phyloP scores from a whole-genome alignment of 64 coral and sea anemone species.

The Platygyra sinensis region DNA sequence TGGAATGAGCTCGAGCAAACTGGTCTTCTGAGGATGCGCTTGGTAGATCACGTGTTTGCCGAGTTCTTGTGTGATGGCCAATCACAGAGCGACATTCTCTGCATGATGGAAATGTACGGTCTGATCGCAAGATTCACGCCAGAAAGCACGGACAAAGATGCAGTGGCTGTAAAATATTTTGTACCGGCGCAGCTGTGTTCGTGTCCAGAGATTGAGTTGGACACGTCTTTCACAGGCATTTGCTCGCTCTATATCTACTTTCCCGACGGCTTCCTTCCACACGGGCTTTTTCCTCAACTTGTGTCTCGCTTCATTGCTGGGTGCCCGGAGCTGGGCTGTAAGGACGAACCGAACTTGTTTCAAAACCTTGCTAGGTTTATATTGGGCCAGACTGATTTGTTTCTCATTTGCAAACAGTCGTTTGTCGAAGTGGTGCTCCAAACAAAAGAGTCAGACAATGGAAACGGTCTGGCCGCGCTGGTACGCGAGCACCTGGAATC shows the following conservation, averaged over 20 bases:
- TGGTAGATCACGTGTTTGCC: constrained; percentile 59
- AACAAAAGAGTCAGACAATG: background rate
- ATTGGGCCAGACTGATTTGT: constrained; percentile 27
- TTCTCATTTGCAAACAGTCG: constrained; percentile 43
- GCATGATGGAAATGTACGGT: constrained; percentile 70
- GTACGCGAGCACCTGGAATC: constrained; percentile 20
- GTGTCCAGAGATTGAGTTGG: constrained; percentile 27
- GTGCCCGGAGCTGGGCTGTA: constrained; percentile 28
- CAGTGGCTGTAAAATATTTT: constrained; percentile 18
- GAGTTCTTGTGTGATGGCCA: constrained; percentile 44
- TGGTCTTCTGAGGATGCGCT: constrained; percentile 55
- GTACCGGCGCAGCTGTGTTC: constrained; percentile 55
- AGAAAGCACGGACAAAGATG: background rate
- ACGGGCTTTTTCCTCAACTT: constrained; percentile 40
- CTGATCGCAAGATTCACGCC: constrained; percentile 50
- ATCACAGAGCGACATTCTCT: constrained; percentile 46
- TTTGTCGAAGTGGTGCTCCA: constrained; percentile 42
- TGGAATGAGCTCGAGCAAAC: constrained; percentile 57
- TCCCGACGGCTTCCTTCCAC: constrained; percentile 57
- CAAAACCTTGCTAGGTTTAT: constrained; percentile 51
- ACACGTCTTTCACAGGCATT: background rate
- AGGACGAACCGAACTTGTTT: constrained; percentile 48
- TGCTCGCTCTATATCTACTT: constrained; percentile 50
- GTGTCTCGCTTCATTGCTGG: constrained; percentile 53
- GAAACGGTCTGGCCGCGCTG: background rate